phyloP scores from a whole-genome alignment of 2,797 vertebrate species.

The Clarias platycephalus region DNA sequence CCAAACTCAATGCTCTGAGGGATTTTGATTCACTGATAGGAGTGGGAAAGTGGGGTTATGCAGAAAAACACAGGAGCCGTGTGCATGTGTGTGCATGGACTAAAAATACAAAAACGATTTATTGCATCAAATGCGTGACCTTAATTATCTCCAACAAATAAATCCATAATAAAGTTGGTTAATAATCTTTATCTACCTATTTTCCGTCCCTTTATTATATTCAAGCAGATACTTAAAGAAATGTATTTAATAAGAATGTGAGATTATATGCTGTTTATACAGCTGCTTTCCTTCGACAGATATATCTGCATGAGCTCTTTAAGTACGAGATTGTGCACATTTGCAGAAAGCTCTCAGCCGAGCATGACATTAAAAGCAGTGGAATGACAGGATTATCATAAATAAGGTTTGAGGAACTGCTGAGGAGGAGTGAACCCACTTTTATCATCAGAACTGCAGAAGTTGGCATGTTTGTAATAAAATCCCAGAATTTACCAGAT shows the following conservation, averaged over 20 bases:
- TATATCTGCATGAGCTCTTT: neutral
- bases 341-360: conserved; percentile 35
- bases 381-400: conserved; percentile 62
- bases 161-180: neutral
- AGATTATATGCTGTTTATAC: neutral
- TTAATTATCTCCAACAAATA: neutral
- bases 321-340: neutral
- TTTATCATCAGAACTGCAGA: conserved; percentile 66
- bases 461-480: conserved; percentile 35
- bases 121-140: neutral
- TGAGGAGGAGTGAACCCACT: conserved; percentile 47
- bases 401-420: conserved; percentile 57
- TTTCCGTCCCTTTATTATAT: neutral
- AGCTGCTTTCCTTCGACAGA: neutral
- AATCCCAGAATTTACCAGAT: conserved; percentile 20
- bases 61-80: neutral
- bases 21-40: neutral
- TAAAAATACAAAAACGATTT: neutral
- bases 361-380: conserved; percentile 51
- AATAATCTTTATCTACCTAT: neutral
- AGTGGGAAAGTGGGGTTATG: neutral
- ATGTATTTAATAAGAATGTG: neutral
- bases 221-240: neutral
- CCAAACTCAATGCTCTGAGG: neutral
- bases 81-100: neutral